These are phyloP conservation scores for Mesitornis unicolor DNA, from an alignment of 2,113 vertebrate species.

Conservation along the genomic window DNA sequence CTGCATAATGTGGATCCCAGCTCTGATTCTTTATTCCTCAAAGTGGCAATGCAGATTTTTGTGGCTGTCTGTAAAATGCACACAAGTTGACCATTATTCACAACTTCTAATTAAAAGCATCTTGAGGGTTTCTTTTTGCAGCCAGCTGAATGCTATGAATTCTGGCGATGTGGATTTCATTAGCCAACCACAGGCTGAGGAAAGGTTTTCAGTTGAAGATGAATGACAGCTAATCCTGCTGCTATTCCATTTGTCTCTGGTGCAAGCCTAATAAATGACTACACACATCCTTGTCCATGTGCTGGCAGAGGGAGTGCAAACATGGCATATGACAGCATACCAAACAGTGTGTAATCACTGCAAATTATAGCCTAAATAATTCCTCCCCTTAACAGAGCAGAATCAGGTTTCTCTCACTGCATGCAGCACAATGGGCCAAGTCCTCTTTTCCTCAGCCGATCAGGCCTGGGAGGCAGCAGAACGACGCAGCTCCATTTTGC, in stretches of 20 bases:
- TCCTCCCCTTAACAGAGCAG: neutral
- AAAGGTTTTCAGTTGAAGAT: conserved; percentile 21
- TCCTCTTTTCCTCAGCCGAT: neutral
- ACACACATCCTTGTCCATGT: conserved; percentile 11
- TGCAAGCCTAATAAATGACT: conserved; percentile 25
- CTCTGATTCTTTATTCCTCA: conserved; percentile 11
- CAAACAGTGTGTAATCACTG: conserved; percentile 41
- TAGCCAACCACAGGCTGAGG: conserved; percentile 39
- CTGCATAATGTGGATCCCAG: neutral
- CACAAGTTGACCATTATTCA: conserved; percentile 51
- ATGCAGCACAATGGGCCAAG: neutral
- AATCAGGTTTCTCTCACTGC: neutral
- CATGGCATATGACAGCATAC: conserved; percentile 53
- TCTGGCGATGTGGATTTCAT: conserved; percentile 60
- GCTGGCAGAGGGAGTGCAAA: conserved; percentile 55
- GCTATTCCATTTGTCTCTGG: conserved; percentile 42
- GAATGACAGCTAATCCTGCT: conserved; percentile 38
- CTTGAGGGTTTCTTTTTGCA: conserved; percentile 50
- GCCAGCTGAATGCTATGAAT: conserved; percentile 33
- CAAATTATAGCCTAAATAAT: conserved; percentile 51
- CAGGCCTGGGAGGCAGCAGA: neutral
- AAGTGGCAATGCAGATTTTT: conserved; percentile 31
- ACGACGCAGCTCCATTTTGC: neutral
- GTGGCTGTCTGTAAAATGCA: conserved; percentile 38
- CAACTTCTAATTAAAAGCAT: conserved; percentile 66